Evolutionary conservation across 2,888 invertebrate genomes (phyloP).

Genomic region (Tridacna gigas): DNA sequence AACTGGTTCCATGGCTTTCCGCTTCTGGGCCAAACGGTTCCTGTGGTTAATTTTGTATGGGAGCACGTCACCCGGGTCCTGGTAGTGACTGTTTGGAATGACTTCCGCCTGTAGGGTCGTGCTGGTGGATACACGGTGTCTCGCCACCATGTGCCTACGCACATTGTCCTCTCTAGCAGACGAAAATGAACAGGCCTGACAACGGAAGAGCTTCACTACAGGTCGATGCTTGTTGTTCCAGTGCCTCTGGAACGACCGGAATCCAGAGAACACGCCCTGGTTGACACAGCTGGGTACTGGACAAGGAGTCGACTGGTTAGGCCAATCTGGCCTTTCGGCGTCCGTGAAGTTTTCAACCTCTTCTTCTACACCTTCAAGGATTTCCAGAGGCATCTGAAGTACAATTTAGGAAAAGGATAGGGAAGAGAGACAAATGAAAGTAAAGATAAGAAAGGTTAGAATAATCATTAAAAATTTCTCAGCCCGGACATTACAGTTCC

Average conservation of each 20-base stretch:
- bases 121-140: neutral
- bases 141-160: neutral
- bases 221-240: slow-evolving; percentile 4
- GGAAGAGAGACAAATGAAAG: neutral
- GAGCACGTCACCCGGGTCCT: neutral
- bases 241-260: neutral
- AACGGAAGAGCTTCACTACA: neutral
- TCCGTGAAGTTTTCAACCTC: neutral
- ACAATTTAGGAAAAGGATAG: neutral
- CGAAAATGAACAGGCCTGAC: neutral
- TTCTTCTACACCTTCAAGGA: slow-evolving; percentile 1
- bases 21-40: neutral
- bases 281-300: neutral
- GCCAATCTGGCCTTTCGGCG: slow-evolving; percentile 17
- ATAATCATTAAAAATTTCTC: neutral
- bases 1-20: neutral
- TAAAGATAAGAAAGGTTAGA: neutral
- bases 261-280: neutral
- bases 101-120: neutral
- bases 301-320: slow-evolving; percentile 11
- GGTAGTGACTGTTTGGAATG: neutral
- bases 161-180: neutral
- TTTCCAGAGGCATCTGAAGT: slow-evolving; percentile 11
- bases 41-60: neutral
- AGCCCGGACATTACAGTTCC: slow-evolving; percentile 16